Base-by-base conservation (phyloP, 2,888 invertebrate genomes). In the Andrena trimmerana region DNA sequence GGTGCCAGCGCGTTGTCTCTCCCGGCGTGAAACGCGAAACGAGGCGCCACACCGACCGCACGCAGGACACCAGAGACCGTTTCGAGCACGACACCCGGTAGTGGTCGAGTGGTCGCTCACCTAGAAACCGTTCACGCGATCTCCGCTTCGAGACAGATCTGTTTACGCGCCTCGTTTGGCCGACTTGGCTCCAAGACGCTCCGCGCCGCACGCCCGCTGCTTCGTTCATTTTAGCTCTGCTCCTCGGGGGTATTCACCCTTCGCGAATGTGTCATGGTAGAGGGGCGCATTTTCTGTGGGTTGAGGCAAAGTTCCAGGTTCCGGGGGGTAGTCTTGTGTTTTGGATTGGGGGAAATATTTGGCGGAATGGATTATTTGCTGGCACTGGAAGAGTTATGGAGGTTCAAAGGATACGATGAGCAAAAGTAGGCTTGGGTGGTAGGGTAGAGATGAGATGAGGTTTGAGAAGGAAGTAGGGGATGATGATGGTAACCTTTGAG, bases 41-140 rank as follows among this genome's bases (percentile, higher is more conserved):
- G 79, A 78, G 88, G 89, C 88, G 90, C 90, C 90, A 84, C 84
- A 82, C 81, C 82, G 83, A 89, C 90, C 91, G 84, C 90, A 90
- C 87, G 83, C 87, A 82, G 85, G 81, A 90, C 89, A 86, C 86
- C 86, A 86, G 88, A 88, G 86, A 85, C 83, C 80, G 84, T 88
- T 89, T 86, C 87, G 83, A 90, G 88, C 87, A 89, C 87, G 89
- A 92, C 90, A 92, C 90, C 91, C 91, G 92, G 92, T 90, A 90
- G 92, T 92, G 91, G 91, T 91, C 86, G 86, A 71, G 81, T 85
- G 84, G 83, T 84, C 87, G 89, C 84, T 90, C 90, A 91, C 91
- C 90, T 92, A 91, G 90, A 92, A 92, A 92, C 89, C 89, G 87
- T 92, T 91, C 91, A 89, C 90, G 90, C 90, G 90, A 91, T 91